These are phyloP conservation scores for Cichladusa arquata DNA, from an alignment of 2,113 vertebrate genomes.

Conservation along the genomic window DNA sequence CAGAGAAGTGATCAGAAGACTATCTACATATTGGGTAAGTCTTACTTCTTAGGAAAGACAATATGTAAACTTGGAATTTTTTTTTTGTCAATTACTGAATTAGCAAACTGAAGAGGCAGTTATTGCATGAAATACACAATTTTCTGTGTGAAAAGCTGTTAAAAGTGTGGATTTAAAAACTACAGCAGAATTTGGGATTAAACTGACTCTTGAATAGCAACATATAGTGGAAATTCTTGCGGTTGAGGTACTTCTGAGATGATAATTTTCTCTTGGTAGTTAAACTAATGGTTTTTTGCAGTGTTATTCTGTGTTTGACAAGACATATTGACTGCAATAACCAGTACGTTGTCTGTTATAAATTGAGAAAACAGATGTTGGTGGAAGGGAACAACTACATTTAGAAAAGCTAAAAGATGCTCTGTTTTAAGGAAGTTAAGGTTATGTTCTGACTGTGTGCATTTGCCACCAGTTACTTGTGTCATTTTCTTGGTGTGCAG, in stretches of 20 bases:
- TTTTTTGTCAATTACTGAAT: background rate
- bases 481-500: fast-evolving
- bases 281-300: background rate
- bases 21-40: constrained; percentile 90
- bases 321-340: background rate
- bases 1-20: constrained; percentile 83
- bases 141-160: background rate
- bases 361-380: background rate
- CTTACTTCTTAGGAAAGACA: background rate
- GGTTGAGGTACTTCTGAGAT: background rate
- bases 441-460: background rate
- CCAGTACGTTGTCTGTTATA: background rate
- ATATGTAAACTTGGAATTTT: background rate
- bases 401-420: background rate
- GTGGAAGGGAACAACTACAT: background rate
- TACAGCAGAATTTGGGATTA: background rate
- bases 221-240: background rate
- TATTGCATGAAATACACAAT: background rate
- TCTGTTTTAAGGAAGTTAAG: background rate
- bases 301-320: background rate
- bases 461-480: background rate
- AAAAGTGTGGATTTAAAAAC: background rate
- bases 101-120: background rate
- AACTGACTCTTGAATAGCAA: background rate
- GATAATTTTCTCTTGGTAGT: background rate